These are phyloP conservation scores for Drosophila kambysellisi DNA, from an alignment of 2,888 invertebrate genomes.

Conservation along the genomic window DNA sequence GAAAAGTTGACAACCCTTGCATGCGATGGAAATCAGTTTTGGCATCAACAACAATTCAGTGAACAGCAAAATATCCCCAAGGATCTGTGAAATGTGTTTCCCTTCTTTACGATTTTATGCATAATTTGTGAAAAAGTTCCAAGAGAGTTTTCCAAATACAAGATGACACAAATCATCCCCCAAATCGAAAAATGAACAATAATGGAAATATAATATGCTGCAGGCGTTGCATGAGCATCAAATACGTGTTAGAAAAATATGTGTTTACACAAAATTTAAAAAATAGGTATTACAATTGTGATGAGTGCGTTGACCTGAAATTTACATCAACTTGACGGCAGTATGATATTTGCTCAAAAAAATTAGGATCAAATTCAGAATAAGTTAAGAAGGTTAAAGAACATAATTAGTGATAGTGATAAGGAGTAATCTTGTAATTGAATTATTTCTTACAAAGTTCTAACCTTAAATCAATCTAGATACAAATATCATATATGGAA, in stretches of 20 bases:
- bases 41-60: conserved; percentile 72
- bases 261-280: neutral
- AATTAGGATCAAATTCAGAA: neutral
- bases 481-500: neutral
- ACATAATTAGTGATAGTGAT: neutral
- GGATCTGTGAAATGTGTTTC: conserved; percentile 43
- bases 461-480: neutral
- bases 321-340: neutral
- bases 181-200: conserved; percentile 54
- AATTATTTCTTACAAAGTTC: neutral
- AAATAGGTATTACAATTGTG: neutral
- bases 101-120: conserved; percentile 58
- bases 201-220: conserved; percentile 65
- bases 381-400: neutral
- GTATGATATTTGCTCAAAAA: neutral
- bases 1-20: conserved; percentile 64
- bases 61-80: conserved; percentile 80
- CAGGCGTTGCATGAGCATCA: conserved; percentile 13
- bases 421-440: neutral
- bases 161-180: conserved; percentile 67
- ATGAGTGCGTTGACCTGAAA: neutral
- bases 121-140: conserved; percentile 70
- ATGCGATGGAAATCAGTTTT: conserved; percentile 63
- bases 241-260: conserved; percentile 2
- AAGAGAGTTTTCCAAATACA: conserved; percentile 43